Evolutionary conservation across 2,888 invertebrate species (phyloP).

Genomic region (Nemapogon koenigi): DNA sequence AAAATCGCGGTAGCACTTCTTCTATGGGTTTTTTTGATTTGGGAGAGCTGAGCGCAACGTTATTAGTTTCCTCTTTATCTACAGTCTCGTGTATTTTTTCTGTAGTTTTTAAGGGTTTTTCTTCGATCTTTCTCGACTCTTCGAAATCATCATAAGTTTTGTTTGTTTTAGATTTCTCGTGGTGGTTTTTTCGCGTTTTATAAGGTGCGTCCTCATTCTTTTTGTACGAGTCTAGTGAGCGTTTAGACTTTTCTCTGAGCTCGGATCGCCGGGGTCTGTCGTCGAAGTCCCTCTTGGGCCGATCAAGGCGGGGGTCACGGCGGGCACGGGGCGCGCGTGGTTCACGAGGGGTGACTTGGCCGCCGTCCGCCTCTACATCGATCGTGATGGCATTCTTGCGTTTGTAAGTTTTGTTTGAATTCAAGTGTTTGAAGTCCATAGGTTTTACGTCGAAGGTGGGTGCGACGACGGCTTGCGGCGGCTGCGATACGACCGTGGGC

Average conservation of each 20-base stretch:
- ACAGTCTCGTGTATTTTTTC: background rate
- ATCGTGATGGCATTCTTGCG: constrained; percentile 55
- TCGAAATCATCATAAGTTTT: constrained; percentile 9
- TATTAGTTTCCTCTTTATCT: constrained; percentile 9
- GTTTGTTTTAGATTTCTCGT: background rate
- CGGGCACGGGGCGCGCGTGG: constrained; percentile 24
- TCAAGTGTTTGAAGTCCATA: constrained; percentile 28
- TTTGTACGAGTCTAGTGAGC: constrained; percentile 2
- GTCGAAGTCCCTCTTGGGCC: constrained; percentile 9
- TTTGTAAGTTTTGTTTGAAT: constrained; percentile 28
- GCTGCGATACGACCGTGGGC: constrained; percentile 22
- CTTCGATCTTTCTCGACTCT: background rate
- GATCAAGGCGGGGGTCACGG: constrained; percentile 21
- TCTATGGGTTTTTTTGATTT: constrained; percentile 15
- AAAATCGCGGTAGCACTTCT: constrained; percentile 27
- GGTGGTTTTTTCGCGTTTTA: background rate
- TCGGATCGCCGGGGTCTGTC: constrained; percentile 13
- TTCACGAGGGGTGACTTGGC: constrained; percentile 19
- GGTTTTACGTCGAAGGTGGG: constrained; percentile 57
- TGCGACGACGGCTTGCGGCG: constrained; percentile 27
- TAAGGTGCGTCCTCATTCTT: background rate
- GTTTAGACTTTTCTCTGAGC: constrained; percentile 8
- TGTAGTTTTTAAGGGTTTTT: background rate
- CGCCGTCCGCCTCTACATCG: constrained; percentile 34
- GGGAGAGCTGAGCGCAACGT: no score